phyloP scores from a whole-genome alignment of 1,140 invertebrate genomes.

The Diorhabda elongata region DNA sequence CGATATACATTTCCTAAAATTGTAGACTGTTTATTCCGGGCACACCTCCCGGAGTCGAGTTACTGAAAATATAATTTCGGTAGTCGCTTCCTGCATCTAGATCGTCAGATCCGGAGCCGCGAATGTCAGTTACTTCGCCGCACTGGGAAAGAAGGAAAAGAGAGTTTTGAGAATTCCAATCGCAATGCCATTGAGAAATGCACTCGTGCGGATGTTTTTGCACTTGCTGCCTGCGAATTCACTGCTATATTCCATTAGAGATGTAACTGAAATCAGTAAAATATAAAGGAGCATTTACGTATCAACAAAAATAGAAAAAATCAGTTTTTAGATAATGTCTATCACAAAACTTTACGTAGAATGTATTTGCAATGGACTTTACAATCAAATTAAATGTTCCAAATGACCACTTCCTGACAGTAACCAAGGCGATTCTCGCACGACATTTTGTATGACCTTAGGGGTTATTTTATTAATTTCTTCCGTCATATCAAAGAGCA shows the following conservation, averaged over 20 bases:
- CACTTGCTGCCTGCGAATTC: slow-evolving; percentile 9
- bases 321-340: too few relatives aligned
- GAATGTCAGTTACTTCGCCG: slow-evolving; percentile 23
- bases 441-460: too few relatives aligned
- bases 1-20: slow-evolving; percentile 27
- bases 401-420: too few relatives aligned
- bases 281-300: not conserved
- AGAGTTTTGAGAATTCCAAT: slow-evolving; percentile 19
- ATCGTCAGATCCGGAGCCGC: slow-evolving; percentile 26
- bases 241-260: not conserved
- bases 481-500: too few relatives aligned
- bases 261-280: not conserved
- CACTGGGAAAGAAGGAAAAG: slow-evolving; percentile 1
- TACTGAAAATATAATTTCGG: slow-evolving; percentile 38
- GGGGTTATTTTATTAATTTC: too few relatives aligned
- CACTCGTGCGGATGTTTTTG: slow-evolving; percentile 27
- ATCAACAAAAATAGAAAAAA: too few relatives aligned
- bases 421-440: too few relatives aligned
- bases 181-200: slow-evolving; percentile 25
- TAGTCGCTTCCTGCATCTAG: slow-evolving; percentile 31
- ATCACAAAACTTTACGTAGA: too few relatives aligned
- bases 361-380: too few relatives aligned
- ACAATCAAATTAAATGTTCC: too few relatives aligned
- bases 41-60: slow-evolving; percentile 33
- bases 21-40: slow-evolving; percentile 29